Conservation (phyloP, 2,113 vertebrate species). For the Stegostoma tigrinum region DNA sequence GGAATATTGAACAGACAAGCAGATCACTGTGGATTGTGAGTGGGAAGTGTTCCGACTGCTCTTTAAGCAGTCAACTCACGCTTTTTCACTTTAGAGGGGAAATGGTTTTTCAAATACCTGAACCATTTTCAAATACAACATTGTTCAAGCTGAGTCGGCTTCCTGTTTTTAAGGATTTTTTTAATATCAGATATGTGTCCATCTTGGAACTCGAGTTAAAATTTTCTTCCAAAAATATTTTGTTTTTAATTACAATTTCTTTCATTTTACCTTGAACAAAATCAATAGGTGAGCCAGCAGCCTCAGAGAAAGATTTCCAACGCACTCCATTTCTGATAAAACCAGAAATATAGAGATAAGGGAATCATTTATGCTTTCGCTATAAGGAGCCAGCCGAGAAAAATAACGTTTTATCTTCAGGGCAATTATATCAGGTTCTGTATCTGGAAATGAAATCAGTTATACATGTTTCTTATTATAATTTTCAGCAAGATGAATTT, state of each 20-base stretch:
- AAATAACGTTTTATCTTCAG: not conserved
- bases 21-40: not conserved
- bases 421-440: not conserved
- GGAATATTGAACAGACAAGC: not conserved
- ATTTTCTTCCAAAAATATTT: conserved; percentile 14
- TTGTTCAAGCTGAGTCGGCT: not conserved
- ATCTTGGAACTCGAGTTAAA: conserved; percentile 4
- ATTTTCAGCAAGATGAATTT: not conserved
- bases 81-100: not conserved
- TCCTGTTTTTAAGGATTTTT: conserved; percentile 27
- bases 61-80: not conserved
- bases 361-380: not conserved
- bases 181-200: not conserved
- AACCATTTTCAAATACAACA: conserved; percentile 32
- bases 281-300: not conserved
- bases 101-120: conserved; percentile 16
- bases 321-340: not conserved
- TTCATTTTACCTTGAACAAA: not conserved
- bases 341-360: not conserved
- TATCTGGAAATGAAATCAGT: not conserved
- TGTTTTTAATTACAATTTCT: not conserved
- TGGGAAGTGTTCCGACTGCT: not conserved
- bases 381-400: not conserved
- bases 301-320: not conserved
- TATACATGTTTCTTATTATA: not conserved